A percentile compares a stretch with the other conserved stretches of the same genome.
phyloP scores from a whole-genome alignment of 2,113 vertebrate genomes.

The Aptenodytes patagonicus region DNA sequence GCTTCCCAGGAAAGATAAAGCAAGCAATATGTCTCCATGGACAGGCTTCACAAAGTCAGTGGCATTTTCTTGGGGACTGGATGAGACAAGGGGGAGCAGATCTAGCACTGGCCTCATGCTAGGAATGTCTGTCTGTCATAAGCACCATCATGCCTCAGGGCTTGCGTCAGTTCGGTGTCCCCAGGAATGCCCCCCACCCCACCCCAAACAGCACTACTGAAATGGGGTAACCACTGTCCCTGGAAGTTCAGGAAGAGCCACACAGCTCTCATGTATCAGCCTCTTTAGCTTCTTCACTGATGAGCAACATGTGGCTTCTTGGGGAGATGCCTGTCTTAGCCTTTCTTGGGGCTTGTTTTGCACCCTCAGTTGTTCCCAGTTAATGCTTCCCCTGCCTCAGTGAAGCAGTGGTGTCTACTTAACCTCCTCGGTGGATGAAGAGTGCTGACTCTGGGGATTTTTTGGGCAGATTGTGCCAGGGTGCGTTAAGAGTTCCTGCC shows the following conservation, averaged over 20 bases:
- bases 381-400: neutral
- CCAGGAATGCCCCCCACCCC: neutral
- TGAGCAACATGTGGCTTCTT: neutral
- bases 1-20: neutral
- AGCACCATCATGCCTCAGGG: neutral
- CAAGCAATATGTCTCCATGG: neutral
- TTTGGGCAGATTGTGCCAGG: neutral
- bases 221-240: neutral
- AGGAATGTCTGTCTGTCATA: neutral
- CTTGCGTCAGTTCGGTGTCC: neutral
- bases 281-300: neutral
- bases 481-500: neutral
- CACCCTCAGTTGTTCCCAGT: neutral
- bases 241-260: neutral
- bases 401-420: neutral
- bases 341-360: neutral
- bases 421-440: neutral
- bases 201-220: neutral
- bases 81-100: neutral
- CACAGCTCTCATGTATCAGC: neutral
- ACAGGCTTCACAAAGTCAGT: neutral
- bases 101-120: too few relatives aligned
- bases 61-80: neutral
- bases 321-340: neutral
- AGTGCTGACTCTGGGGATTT: neutral